Base-by-base conservation (phyloP, 2,888 invertebrate species). In the Hydrotaea diabolus region DNA sequence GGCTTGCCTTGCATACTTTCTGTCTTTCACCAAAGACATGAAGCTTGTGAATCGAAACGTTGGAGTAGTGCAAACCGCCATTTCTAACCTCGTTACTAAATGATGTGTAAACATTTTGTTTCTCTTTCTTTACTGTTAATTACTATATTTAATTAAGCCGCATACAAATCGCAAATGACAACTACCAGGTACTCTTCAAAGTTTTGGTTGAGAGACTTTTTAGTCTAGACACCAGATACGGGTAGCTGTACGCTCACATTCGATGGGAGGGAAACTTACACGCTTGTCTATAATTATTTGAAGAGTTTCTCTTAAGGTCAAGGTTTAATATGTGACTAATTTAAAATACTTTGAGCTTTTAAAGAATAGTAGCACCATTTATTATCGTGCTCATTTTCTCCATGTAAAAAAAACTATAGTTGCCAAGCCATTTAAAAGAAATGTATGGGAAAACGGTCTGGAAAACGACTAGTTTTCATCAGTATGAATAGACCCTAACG, bases 81-180 rank as follows among this genome's bases (percentile, higher is more conserved):
- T 73, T 80, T 80, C 80, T 84, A 84, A 80, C 83, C 83, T 84
- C 71, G 74, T 80, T 84, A 75, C 43, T 84, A 84, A 84, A 77
- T 77, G 80, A 84, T 84, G 73, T 84, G 69, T 80, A 77, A 83
- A 83, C 49, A 77, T 77, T 15, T 64, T 36, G 19, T 64, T 64
- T 17, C 17, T 66, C 39, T 66, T 66, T 17, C 4, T 17, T 15
- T 9, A 43, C 21, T 43, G 21, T 46, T 69, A 69, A 69, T 69
- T 69, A n/a, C n/a, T n/a, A 69, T 19, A 69, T 43, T 19, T 69
- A 69, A 69, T 69, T 69, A 69, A 46, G 69, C 43, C 59, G 59
- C 23, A 17, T 39, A 64, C 64, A 64, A 21, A 64, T 7, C 15
- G 55, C 13, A 75, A 82, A 82, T 82, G 79, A 79, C 82, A 82